phyloP scores from a whole-genome alignment of 2,797 vertebrate genomes.

The Cuculus canorus region DNA sequence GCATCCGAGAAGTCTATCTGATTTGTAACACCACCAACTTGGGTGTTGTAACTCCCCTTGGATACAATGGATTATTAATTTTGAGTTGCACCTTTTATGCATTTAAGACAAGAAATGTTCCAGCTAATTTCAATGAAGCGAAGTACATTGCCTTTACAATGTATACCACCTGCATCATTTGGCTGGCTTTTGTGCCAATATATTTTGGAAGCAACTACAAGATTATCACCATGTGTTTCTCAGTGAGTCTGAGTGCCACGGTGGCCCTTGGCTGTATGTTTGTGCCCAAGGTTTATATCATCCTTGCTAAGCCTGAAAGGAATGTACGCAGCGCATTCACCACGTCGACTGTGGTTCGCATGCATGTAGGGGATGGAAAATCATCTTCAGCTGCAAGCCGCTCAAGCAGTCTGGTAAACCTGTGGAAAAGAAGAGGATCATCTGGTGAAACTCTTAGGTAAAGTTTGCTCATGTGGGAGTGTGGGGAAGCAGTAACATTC shows the following conservation, averaged over 20 bases:
- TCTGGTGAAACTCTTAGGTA: constrained; percentile 97
- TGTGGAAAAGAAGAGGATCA: constrained; percentile 95
- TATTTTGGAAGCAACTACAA: constrained; percentile 99
- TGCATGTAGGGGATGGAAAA: constrained; percentile 97
- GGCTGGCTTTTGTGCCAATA: constrained; percentile 98
- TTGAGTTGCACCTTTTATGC: constrained; percentile 98
- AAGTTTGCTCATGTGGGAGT: not conserved
- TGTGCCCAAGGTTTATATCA: constrained; percentile 98
- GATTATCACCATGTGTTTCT: constrained; percentile 99
- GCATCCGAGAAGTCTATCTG: constrained; percentile 94
- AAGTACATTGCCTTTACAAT: constrained; percentile 99
- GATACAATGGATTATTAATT: constrained; percentile 95
- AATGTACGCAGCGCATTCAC: constrained; percentile 98
- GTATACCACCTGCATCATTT: constrained; percentile 99
- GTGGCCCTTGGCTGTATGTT: constrained; percentile 98
- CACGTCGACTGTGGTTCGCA: constrained; percentile 95
- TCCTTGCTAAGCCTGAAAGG: constrained; percentile 96
- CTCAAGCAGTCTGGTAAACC: constrained; percentile 94
- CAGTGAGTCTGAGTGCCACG: constrained; percentile 94
- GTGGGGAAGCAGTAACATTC: not conserved
- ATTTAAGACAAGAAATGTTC: constrained; percentile 98
- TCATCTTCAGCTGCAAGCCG: constrained; percentile 93
- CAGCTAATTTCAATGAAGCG: constrained; percentile 97
- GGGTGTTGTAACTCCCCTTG: constrained; percentile 93
- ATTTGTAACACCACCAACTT: constrained; percentile 96